Percentiles rank a stretch among this genome's conserved stretches.
phyloP scores from a whole-genome alignment of 2,113 vertebrate species.

The Phylloscopus trochilus region DNA sequence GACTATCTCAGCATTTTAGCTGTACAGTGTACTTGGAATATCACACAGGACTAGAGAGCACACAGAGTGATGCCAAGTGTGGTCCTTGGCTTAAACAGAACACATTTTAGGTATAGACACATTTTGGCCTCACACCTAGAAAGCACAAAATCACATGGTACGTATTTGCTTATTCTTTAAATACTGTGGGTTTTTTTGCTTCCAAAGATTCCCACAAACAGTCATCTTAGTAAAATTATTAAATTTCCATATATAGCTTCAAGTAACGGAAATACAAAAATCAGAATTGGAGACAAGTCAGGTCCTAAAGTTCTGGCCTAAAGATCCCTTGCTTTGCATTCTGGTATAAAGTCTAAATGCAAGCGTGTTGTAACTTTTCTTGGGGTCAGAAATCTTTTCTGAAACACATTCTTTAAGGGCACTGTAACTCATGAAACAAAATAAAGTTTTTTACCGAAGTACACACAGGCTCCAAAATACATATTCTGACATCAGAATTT shows the following conservation, averaged over 20 bases:
- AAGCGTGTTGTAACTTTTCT: fast-evolving
- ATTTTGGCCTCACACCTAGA: background rate
- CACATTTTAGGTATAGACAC: background rate
- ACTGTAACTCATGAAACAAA: background rate
- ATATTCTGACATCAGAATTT: background rate
- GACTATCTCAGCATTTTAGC: background rate
- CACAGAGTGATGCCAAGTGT: background rate
- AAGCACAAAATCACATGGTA: background rate
- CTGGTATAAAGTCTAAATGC: background rate
- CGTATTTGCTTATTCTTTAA: background rate
- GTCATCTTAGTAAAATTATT: background rate
- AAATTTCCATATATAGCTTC: background rate
- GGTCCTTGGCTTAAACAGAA: background rate
- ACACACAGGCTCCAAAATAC: background rate
- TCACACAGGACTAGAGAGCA: background rate
- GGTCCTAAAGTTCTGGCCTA: background rate
- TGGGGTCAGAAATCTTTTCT: background rate
- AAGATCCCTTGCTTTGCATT: background rate
- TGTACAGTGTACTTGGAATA: background rate
- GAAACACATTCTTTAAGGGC: background rate
- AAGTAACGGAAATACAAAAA: background rate
- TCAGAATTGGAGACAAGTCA: background rate
- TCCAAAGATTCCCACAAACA: background rate
- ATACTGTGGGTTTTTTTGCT: background rate
- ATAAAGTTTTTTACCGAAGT: background rate